Base-by-base conservation (phyloP, 2,113 vertebrate species). In the Steatornis caripensis region DNA sequence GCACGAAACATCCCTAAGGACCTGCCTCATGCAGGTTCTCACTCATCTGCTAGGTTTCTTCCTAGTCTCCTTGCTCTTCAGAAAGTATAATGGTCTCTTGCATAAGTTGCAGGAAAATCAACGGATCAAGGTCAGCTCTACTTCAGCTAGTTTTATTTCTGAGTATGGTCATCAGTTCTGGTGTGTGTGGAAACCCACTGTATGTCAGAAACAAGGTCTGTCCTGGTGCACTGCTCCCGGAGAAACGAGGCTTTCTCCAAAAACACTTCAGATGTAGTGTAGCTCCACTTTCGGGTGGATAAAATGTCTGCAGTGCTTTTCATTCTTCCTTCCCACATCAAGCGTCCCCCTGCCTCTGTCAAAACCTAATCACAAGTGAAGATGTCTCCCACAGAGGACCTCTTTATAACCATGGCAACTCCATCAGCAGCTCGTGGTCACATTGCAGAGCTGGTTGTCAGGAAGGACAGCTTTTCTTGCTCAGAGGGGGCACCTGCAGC, bases 321-420 rank as follows among this genome's bases (percentile, higher is more conserved):
- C 75, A 70, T 89, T 93, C 46, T 91, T 72, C 34, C 34, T 84
- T 51, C 24, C 84, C 29, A 54, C 91, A 95, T 93, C 96, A 97
- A 98, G 74, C 66, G 54, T 97, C 94, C 98, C 92, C 97, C 96
- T 80, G 58, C 90, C 85, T 94, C 97, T 97, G 96, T 98, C 98
- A 97, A 96, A 98, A 98, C 97, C 98, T 98, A 98, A 98, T 98
- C 98, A 98, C 93, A 97, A 98, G 98, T 96, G 98, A 99, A 98
- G 98, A 97, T 97, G 96, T 97, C 91, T 98, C 98, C 98, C 96
- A 97, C 97, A 96, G 97, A 98, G 94, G 95, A 95, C 89, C 90
- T 97, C 90, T 97, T 49, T 91, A 97, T 98, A 97, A 97, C 78
- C 65, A 93, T 89, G 96, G 98, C 93, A 98, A 95, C 97, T 98